phyloP scores from a whole-genome alignment of 2,797 vertebrate species.

The Toxotes lorentzi region DNA sequence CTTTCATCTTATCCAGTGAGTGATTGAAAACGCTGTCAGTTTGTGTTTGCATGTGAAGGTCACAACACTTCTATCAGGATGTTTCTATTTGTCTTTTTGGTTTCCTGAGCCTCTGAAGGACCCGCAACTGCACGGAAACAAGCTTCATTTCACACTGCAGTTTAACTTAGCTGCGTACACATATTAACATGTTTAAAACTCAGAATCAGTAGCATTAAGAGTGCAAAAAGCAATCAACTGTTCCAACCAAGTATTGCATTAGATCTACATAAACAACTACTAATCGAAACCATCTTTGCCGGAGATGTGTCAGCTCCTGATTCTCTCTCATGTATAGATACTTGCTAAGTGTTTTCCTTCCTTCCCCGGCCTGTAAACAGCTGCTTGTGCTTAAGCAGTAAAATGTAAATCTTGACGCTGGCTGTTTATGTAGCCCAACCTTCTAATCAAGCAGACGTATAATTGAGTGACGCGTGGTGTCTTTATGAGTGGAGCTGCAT shows the following conservation, averaged over 20 bases:
- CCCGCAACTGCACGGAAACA: constrained; percentile 18
- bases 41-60: constrained; percentile 63
- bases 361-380: constrained; percentile 84
- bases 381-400: constrained; percentile 88
- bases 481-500: constrained; percentile 87
- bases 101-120: constrained; percentile 43
- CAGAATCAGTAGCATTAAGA: constrained; percentile 48
- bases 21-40: constrained; percentile 67
- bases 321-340: constrained; percentile 74
- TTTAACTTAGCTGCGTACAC: constrained; percentile 19
- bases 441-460: constrained; percentile 90
- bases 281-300: constrained; percentile 74
- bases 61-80: constrained; percentile 59
- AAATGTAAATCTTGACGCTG: constrained; percentile 90
- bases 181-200: constrained; percentile 44
- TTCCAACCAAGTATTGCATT: constrained; percentile 50
- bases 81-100: constrained; percentile 49
- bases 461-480: constrained; percentile 88
- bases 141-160: constrained; percentile 21
- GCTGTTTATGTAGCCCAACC: constrained; percentile 89
- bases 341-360: constrained; percentile 77
- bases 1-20: constrained; percentile 53
- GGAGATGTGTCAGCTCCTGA: constrained; percentile 53
- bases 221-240: constrained; percentile 59
- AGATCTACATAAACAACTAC: constrained; percentile 69